Percentiles rank a stretch among this genome's conserved stretches.
These are phyloP conservation scores for Globodera rostochiensis DNA, from an alignment of 1,140 invertebrate genomes.

Conservation along the genomic window DNA sequence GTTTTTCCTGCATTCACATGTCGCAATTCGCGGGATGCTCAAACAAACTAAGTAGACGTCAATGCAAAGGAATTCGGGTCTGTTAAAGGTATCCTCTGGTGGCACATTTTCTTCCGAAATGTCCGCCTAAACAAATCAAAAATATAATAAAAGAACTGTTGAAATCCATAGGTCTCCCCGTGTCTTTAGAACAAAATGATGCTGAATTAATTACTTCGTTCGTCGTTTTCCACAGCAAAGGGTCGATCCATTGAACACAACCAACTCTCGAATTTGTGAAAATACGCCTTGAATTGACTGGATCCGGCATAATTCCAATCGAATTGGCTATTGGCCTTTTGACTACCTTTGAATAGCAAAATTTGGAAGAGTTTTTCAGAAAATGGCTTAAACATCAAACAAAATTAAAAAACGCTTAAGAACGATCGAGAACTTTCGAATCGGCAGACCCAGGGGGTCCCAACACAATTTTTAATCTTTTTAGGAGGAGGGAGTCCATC, in stretches of 20 bases:
- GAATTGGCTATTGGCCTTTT: slow-evolving; percentile 3
- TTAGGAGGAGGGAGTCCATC: background rate
- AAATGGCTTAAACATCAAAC: too few relatives aligned
- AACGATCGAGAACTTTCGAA: too few relatives aligned
- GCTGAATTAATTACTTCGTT: slow-evolving; percentile 20
- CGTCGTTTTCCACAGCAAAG: slow-evolving; percentile 41
- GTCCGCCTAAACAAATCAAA: slow-evolving; percentile 37
- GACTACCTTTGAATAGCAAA: background rate
- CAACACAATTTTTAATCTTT: slow-evolving; percentile 29
- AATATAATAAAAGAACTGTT: background rate
- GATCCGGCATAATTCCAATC: slow-evolving; percentile 24
- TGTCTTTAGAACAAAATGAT: too few relatives aligned
- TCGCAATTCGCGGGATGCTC: slow-evolving; percentile 35
- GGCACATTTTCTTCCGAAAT: slow-evolving; percentile 43
- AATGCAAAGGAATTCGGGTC: slow-evolving; percentile 38
- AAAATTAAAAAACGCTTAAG: too few relatives aligned
- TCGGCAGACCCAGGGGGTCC: slow-evolving; percentile 5
- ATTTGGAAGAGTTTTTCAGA: background rate
- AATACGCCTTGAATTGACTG: slow-evolving; percentile 28
- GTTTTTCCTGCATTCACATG: slow-evolving; percentile 33
- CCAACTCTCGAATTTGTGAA: slow-evolving; percentile 40
- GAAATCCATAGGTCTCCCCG: too few relatives aligned
- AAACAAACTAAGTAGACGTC: slow-evolving; percentile 35
- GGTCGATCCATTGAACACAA: slow-evolving; percentile 48
- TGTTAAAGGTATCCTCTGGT: slow-evolving; percentile 39